These are phyloP conservation scores for Sebastiscus albofasciatus DNA, from an alignment of 2,797 vertebrate genomes.

Conservation along the genomic window DNA sequence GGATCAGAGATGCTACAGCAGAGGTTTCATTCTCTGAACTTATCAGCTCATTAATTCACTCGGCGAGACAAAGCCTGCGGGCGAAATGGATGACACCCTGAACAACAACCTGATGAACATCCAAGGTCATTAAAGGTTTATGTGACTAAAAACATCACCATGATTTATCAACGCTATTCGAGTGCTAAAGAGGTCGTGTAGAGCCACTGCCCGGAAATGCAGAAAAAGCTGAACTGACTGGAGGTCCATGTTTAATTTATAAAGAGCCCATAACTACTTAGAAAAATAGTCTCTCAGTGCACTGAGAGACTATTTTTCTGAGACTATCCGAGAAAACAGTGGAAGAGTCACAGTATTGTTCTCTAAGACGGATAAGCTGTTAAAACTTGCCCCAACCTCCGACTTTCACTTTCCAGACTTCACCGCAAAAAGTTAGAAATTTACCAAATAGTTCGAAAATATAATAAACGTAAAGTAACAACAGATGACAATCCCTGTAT, in stretches of 20 bases:
- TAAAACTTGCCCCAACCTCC: not conserved
- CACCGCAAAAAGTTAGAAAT: not conserved
- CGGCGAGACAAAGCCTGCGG: not conserved
- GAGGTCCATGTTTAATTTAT: slow-evolving; percentile 15
- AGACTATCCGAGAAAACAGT: not conserved
- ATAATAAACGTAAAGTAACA: too few species aligned
- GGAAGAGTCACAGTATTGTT: not conserved
- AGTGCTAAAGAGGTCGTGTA: not conserved
- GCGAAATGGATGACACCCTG: not conserved
- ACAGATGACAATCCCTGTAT: not conserved
- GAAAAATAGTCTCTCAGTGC: not conserved
- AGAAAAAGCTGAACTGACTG: not conserved
- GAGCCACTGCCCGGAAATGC: not conserved
- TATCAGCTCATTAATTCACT: slow-evolving; percentile 23
- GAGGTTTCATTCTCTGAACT: slow-evolving; percentile 1
- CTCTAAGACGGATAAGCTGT: not conserved
- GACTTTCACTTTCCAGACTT: not conserved
- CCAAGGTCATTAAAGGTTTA: slow-evolving; percentile 9
- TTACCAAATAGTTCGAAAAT: not conserved
- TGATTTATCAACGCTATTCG: slow-evolving; percentile 19
- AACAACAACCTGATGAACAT: slow-evolving; percentile 16
- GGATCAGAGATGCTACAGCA: not conserved
- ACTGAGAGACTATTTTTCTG: not conserved
- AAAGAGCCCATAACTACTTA: not conserved
- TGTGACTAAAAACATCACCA: slow-evolving; percentile 4